Evolutionary conservation across 2,113 vertebrate species (phyloP).

Genomic region (Tychaedon coryphoeus): DNA sequence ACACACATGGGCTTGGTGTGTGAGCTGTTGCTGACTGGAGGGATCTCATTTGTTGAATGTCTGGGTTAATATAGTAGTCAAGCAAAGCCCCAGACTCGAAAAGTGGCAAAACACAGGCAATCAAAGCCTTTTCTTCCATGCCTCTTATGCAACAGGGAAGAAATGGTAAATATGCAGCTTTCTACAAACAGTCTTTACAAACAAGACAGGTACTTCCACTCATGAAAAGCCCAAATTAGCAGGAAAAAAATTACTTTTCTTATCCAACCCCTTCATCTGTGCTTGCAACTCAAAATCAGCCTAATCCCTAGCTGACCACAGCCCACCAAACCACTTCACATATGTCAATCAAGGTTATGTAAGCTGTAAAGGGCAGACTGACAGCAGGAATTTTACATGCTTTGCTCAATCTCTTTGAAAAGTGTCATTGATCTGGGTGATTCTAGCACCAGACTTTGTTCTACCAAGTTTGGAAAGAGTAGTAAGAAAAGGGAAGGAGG

Average conservation of each 20-base stretch:
- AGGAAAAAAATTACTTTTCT: background rate
- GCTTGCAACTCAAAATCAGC: conserved; percentile 7
- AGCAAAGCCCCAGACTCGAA: background rate
- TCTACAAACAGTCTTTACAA: background rate
- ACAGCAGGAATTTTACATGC: background rate
- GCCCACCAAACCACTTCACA: conserved; percentile 8
- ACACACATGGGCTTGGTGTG: background rate
- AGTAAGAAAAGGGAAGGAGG: background rate
- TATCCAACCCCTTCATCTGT: background rate
- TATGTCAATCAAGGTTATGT: conserved; percentile 23
- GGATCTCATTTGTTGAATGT: background rate
- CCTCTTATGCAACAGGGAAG: background rate
- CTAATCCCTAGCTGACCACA: conserved; percentile 25
- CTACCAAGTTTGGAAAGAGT: background rate
- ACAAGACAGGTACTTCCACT: background rate
- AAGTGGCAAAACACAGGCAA: background rate
- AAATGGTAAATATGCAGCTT: background rate
- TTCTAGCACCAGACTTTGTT: background rate
- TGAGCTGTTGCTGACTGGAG: background rate
- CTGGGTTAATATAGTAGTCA: background rate
- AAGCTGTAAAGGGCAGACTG: background rate
- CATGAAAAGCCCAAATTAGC: background rate
- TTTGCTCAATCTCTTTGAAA: background rate
- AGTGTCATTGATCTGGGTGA: background rate
- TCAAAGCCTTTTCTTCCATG: background rate